Base-by-base conservation (phyloP, 2,888 invertebrate species). In the Frankliniella intonsa region DNA sequence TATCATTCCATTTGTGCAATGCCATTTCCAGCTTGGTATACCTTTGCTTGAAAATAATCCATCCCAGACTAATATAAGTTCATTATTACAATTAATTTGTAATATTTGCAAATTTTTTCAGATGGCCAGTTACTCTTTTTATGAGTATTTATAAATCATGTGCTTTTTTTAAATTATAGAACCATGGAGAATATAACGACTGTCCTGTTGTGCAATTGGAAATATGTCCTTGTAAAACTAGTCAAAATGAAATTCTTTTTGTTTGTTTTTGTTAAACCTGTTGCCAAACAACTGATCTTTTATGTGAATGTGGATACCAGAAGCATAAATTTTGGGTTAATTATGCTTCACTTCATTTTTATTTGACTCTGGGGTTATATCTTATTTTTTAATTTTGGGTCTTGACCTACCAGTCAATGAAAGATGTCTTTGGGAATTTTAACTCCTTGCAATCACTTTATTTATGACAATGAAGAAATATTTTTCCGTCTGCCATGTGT, bases 221-320 rank as follows among this genome's bases (percentile, higher is more conserved):
- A 76, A 25, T 76, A 25, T 76, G 69, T 76, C 5, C 25, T 22
- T 25, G 22, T 76, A 25, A 25, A 76, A 76, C 69, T 76, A 76
- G 69, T 76, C 69, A 76, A 76, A 25, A 76, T 76, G 25, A 25
- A 76, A 76, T 76, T 69, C 2, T 76, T 76, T 69, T 69, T 69
- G 62, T 76, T 76, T 76, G 22, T n/a, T 76, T 76, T 22, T 76
- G 69, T 76, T 76, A 76, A 25, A 76, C 69, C 69, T 76, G 25
- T 76, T 25, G 25, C 69, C 69, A 76, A 76, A 25, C 69, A 25
- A 25, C 69, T 25, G 11, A 22, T 76, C 25, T 22, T 25, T 12
- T 76, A 25, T 25, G 25, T 25, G 3, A 10, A 17, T 62, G 62
- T 62, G 17, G 62, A 38, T 38, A 3, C 38, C 2, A 38, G 38